These are phyloP conservation scores for Drosophila hydei DNA, from an alignment of 1,140 invertebrate genomes.

Conservation along the genomic window DNA sequence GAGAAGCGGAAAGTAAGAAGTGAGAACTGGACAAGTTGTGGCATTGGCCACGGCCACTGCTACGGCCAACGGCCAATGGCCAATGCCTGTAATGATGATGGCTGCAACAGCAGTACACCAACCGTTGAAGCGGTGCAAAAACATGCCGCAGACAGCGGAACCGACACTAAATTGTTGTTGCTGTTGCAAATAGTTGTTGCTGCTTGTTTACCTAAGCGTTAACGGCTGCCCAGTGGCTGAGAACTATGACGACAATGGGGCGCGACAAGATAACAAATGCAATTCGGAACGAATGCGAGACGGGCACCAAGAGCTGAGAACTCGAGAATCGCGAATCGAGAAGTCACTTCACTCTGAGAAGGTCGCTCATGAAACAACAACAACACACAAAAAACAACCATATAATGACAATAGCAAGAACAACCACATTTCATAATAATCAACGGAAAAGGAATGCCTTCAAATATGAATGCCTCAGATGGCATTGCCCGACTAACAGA, in stretches of 20 bases:
- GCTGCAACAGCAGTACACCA: slow-evolving; percentile 15
- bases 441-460: slow-evolving; percentile 44
- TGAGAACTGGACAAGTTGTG: slow-evolving; percentile 1
- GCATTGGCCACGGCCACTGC: not conserved
- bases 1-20: too few species aligned
- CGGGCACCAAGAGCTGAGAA: not conserved
- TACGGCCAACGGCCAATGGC: too few species aligned
- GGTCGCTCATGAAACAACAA: slow-evolving; percentile 14
- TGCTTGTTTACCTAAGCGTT: slow-evolving; percentile 37
- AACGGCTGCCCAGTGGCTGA: slow-evolving; percentile 34
- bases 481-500: not conserved
- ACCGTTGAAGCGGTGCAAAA: slow-evolving; percentile 1
- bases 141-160: slow-evolving; percentile 33
- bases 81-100: slow-evolving; percentile 26
- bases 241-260: slow-evolving; percentile 45
- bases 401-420: slow-evolving; percentile 19
- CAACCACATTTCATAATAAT: slow-evolving; percentile 64
- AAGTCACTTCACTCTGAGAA: slow-evolving; percentile 1
- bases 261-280: slow-evolving; percentile 42
- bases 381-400: not conserved
- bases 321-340: not conserved
- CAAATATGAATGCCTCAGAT: not conserved
- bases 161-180: slow-evolving; percentile 34
- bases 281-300: slow-evolving; percentile 4
- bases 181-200: slow-evolving; percentile 19